Base-by-base conservation (phyloP, 2,888 invertebrate species). In the Trichogramma evanescens region DNA sequence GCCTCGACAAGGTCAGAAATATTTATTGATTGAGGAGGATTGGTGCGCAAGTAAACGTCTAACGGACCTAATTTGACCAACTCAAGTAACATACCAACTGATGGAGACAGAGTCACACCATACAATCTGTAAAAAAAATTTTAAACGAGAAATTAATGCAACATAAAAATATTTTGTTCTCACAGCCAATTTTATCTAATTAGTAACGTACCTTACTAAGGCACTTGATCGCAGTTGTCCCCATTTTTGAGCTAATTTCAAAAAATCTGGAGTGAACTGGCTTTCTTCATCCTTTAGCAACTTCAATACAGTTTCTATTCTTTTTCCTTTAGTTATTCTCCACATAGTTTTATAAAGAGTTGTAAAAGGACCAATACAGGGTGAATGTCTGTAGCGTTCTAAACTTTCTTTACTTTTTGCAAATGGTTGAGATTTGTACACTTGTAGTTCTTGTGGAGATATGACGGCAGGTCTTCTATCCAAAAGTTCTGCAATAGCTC, bases 11-110 rank as follows among this genome's bases (percentile, higher is more conserved):
- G 80, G 73, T 93, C 91, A 0, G 89, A 83, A 2, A 82, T 79
- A 69, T 85, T 83, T 5, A 89, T 78, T 43, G 80, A 79, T 3
- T 80, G 71, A 4, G 71, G 67, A 40, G 74, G 67, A 58, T 67
- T 71, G 10, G 69, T 72, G 74, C 82, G 80, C 55, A 89, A 80
- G 75, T 89, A 91, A 52, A 80, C 81, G 72, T 93, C 90, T 9
- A 95, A 82, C 0, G 90, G 86, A 50, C 94, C 94, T 45, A 87
- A 82, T 6, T 86, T 85, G 50, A 93, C 82, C 74, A 89, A 87
- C 76, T 95, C 94, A 68, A 91, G 81, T 26, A 94, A 86, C 80
- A 94, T 84, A 1, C 93, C 88, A 41, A 91, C 86, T 4, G 91
- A 89, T 62, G 86, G 87, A 62, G 85, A 84, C 46, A 92, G 80